These are phyloP conservation scores for Agrochola circellaris DNA, from an alignment of 2,888 invertebrate species.

Conservation along the genomic window DNA sequence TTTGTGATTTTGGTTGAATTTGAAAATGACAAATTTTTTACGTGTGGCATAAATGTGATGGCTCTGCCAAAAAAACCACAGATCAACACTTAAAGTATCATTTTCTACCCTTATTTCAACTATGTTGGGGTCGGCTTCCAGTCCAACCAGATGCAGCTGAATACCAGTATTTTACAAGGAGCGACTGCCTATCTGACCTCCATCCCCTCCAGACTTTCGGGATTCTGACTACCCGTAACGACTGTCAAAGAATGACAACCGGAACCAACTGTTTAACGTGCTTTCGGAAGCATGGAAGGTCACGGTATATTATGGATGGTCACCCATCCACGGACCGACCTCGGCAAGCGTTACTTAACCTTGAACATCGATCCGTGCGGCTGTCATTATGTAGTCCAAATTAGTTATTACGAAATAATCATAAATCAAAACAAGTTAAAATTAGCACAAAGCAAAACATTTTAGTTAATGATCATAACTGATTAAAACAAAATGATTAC, in stretches of 20 bases:
- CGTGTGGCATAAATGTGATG: neutral
- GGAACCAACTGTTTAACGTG: neutral
- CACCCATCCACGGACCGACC: neutral
- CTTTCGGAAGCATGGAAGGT: neutral
- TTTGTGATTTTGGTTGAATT: slow-evolving; percentile 2
- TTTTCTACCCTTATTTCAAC: neutral
- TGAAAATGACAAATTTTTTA: neutral
- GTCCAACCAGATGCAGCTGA: neutral
- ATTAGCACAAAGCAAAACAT: slow-evolving; percentile 55
- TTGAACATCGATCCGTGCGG: neutral
- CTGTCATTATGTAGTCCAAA: neutral
- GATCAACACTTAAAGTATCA: neutral
- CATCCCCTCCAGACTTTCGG: neutral
- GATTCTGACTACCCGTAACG: no score
- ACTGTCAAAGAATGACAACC: neutral
- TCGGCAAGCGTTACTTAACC: neutral
- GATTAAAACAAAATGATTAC: slow-evolving; percentile 69
- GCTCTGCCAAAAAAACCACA: neutral
- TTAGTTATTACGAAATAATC: slow-evolving; percentile 2
- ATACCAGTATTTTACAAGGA: neutral
- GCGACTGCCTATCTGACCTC: neutral
- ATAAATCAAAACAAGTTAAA: slow-evolving; percentile 43
- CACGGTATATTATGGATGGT: no score
- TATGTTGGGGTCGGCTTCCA: no score
- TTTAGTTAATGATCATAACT: slow-evolving; percentile 71